Evolutionary conservation across 2,888 invertebrate species (phyloP).

Genomic region (Leucozona laternaria): DNA sequence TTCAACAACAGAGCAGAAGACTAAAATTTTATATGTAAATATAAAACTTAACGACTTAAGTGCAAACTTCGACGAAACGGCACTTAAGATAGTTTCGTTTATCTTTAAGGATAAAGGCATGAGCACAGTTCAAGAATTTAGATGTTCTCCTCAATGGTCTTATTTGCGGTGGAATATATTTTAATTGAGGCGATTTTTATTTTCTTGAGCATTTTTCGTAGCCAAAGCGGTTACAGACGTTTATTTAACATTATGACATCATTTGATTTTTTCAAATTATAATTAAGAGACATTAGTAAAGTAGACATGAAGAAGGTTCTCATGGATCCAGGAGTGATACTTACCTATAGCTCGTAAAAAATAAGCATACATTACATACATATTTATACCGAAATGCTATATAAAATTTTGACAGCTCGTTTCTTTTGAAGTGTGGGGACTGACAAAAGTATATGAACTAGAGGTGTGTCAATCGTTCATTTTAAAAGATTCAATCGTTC

Average conservation of each 20-base stretch:
- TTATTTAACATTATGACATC: neutral
- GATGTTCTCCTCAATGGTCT: neutral
- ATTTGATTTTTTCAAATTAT: neutral
- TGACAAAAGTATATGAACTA: no score
- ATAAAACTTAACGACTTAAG: constrained; percentile 13
- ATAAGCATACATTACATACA: no score
- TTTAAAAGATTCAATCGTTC: no score
- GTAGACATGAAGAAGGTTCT: no score
- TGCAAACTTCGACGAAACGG: neutral
- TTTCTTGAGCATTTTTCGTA: neutral
- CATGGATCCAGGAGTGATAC: no score
- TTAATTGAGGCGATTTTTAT: neutral
- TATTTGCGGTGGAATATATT: neutral
- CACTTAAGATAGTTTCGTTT: neutral
- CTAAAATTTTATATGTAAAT: neutral
- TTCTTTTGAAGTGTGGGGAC: no score
- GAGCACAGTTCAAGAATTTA: neutral
- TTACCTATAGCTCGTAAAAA: no score
- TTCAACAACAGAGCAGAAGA: neutral
- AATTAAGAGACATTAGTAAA: no score
- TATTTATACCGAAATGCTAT: no score
- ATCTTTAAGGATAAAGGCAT: neutral
- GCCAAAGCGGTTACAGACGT: neutral
- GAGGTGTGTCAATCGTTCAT: no score
- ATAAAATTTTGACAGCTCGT: no score